Conservation (phyloP, 2,113 vertebrate genomes). For the Scolopax mira region DNA sequence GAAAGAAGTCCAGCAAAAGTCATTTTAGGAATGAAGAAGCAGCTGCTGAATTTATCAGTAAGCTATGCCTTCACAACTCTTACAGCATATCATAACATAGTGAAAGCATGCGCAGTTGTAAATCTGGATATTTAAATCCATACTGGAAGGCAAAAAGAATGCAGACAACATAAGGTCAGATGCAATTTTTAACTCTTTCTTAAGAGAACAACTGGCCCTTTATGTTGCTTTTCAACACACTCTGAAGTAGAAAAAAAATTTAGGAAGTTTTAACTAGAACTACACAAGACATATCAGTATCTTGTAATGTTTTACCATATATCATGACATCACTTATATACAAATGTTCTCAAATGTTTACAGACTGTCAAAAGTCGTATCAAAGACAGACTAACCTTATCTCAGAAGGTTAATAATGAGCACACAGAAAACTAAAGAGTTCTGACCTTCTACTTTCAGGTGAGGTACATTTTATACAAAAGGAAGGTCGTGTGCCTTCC, state of each 20-base stretch:
- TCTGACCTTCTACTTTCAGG: neutral
- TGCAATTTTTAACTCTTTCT: neutral
- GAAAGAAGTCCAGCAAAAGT: neutral
- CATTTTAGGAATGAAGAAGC: conserved; percentile 28
- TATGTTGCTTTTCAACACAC: neutral
- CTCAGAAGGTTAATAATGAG: neutral
- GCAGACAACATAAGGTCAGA: neutral
- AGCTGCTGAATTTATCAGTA: conserved; percentile 25
- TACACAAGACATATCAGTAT: neutral
- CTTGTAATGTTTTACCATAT: neutral
- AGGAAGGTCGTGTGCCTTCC: neutral
- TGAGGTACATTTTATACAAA: neutral
- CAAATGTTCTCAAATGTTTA: neutral
- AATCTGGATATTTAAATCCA: conserved; percentile 33
- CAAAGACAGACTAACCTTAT: neutral
- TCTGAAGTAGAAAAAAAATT: neutral
- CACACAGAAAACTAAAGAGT: neutral
- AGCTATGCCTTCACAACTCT: neutral
- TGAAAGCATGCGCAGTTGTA: neutral
- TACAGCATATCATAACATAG: neutral
- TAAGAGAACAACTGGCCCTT: neutral
- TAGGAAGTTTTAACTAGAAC: neutral
- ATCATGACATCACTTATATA: neutral
- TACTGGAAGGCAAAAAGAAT: conserved; percentile 33
- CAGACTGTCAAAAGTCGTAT: neutral